These are phyloP conservation scores for Lucifuga dentata DNA, from an alignment of 2,113 vertebrate genomes.

Conservation along the genomic window DNA sequence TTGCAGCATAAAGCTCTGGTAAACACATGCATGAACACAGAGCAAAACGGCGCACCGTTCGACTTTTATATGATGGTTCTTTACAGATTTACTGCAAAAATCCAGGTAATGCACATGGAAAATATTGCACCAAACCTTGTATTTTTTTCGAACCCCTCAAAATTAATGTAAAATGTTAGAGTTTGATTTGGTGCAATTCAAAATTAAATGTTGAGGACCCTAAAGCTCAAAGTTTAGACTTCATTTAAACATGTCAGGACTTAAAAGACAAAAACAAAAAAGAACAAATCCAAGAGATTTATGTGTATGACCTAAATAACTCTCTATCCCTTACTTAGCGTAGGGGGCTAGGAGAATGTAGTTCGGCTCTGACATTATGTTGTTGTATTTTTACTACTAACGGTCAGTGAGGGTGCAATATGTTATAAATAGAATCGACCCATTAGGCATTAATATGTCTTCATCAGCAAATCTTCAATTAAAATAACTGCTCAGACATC, in stretches of 20 bases:
- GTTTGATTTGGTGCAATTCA: background rate
- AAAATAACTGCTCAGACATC: constrained; percentile 65
- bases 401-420: constrained; percentile 50
- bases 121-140: background rate
- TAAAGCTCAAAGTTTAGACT: no score
- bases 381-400: constrained; percentile 47
- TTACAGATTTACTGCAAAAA: background rate
- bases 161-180: background rate
- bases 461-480: constrained; percentile 83
- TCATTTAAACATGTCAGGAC: no score
- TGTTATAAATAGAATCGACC: constrained; percentile 71
- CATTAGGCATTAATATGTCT: constrained; percentile 70
- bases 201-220: no score
- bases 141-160: no score
- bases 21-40: constrained; percentile 1
- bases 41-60: background rate
- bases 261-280: background rate
- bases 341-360: no score
- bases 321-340: no score
- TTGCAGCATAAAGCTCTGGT: background rate
- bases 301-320: no score
- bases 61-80: background rate
- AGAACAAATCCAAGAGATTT: background rate
- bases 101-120: constrained; percentile 2
- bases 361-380: constrained; percentile 17